Evolutionary conservation across 2,888 invertebrate genomes (phyloP), one percentile per base, ranked within the genome.

Genomic region (Ypsolopha sequella): DNA sequence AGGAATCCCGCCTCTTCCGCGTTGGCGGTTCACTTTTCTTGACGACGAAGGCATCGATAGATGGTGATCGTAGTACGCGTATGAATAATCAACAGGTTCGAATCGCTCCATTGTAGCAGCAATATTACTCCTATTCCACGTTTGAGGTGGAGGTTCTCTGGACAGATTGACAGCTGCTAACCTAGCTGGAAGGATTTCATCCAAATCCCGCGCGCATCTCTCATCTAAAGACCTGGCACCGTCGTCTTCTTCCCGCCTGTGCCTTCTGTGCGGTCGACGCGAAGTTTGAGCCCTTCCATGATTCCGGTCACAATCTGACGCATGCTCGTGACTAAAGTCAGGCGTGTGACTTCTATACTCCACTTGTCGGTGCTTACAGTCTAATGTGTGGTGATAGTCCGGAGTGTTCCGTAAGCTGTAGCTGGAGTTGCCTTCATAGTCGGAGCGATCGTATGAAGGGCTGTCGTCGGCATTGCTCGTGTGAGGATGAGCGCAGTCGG

Each of bases 31-130:
- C 7, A 75, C 73, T 60, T 85, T 85, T 56, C 80, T 75, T 51
- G 82, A 88, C 41, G 80, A 86, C 7, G 87, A 84, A 39, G 90
- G 90, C 76, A 89, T 88, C 39, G 93, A 92, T 65, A 92, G 88
- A 65, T 92, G 90, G 52, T 91, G 90, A 66, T 93, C 93, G 71
- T 94, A 94, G 71, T 95, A 95, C 14, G 94, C 94, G 73, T 95
- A 95, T 10, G 94, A 93, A 76, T 95, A 95, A 68, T 94, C 94
- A n/a, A 85, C 85, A 11, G 90, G 89, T 64, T 90, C 90, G 60
- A 90, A 90, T 53, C 89, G 78, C 61, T 90, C 90, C 90, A 90
- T 90, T 11, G 90, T 90, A 36, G 90, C 90, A 13, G 89, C 89
- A 39, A 90, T 89, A 59, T 90, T 90, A 65, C 88, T 90, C 58